Percentiles rank a stretch among this genome's conserved stretches.
Conservation (phyloP, 2,888 invertebrate genomes). For the Dicycla oo region DNA sequence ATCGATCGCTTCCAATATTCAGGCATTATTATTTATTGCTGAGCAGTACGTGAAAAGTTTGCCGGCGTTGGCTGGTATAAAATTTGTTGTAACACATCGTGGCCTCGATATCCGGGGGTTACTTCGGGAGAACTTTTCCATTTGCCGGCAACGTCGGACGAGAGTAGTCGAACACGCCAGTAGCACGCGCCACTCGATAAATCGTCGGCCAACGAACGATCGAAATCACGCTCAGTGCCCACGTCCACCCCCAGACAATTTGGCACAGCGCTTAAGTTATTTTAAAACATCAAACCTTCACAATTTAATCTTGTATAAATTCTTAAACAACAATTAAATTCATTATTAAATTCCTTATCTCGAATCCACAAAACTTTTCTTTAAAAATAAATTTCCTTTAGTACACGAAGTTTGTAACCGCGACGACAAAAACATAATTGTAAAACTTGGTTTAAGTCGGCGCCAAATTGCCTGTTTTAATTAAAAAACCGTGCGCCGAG, state of each 20-base stretch:
- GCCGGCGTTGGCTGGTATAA: slow-evolving; percentile 74
- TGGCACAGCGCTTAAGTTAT: slow-evolving; percentile 43
- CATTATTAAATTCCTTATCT: slow-evolving; percentile 62
- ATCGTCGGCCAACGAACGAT: slow-evolving; percentile 72
- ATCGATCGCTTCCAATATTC: slow-evolving; percentile 77
- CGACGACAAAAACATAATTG: slow-evolving; percentile 80
- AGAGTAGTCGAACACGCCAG: slow-evolving; percentile 70
- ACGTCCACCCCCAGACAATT: slow-evolving; percentile 47
- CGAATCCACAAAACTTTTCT: slow-evolving; percentile 52
- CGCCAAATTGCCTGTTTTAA: slow-evolving; percentile 85
- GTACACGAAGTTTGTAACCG: slow-evolving; percentile 71
- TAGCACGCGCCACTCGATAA: slow-evolving; percentile 75
- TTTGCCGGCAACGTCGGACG: slow-evolving; percentile 72
- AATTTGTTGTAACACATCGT: slow-evolving; percentile 80
- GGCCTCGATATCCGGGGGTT: slow-evolving; percentile 74
- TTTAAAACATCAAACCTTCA: slow-evolving; percentile 24
- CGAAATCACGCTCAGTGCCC: slow-evolving; percentile 58
- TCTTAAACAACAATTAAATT: slow-evolving; percentile 51
- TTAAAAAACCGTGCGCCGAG: slow-evolving; percentile 84
- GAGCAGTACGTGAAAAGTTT: slow-evolving; percentile 78
- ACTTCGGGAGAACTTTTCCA: slow-evolving; percentile 79
- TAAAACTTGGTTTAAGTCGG: slow-evolving; percentile 81
- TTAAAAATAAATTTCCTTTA: slow-evolving; percentile 71
- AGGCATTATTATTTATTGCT: slow-evolving; percentile 80
- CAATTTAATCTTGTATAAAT: slow-evolving; percentile 44